A percentile compares a stretch with the other conserved stretches of the same genome.
These are phyloP conservation scores for Steromphala cineraria DNA, from an alignment of 2,888 invertebrate species.

Conservation along the genomic window DNA sequence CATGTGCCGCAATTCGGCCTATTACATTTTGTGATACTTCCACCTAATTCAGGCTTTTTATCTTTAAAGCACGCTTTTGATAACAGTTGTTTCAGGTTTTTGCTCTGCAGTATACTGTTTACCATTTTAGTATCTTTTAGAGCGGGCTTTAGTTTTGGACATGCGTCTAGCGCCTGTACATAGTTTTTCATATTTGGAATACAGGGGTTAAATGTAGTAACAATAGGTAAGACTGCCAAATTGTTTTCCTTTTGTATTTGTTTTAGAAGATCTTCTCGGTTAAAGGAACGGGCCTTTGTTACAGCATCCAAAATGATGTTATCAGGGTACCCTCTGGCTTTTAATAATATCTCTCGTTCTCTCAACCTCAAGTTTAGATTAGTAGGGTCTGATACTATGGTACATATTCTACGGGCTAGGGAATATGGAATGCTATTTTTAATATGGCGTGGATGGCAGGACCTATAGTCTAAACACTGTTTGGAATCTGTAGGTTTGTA, in stretches of 20 bases:
- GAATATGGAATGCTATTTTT: no score
- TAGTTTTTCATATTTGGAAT: no score
- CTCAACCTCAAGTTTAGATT: no score
- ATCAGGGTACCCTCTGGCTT: not conserved
- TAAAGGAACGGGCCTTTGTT: not conserved
- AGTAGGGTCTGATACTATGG: no score
- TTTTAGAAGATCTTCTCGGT: not conserved
- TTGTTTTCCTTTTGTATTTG: not conserved
- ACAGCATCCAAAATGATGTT: conserved; percentile 1
- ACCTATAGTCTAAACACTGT: not conserved
- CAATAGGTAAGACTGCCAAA: not conserved
- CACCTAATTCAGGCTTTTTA: not conserved
- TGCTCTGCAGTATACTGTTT: not conserved
- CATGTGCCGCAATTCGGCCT: no score
- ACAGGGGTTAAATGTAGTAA: not conserved
- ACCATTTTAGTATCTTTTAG: not conserved
- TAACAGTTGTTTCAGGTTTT: conserved; percentile 7
- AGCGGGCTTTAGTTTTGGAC: no score
- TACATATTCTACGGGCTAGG: no score
- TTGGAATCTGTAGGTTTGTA: no score
- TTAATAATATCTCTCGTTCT: not conserved
- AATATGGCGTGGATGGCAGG: not conserved
- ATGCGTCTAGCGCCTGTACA: not conserved
- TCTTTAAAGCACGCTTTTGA: not conserved
- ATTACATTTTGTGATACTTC: not conserved